phyloP scores from a whole-genome alignment of 1,140 invertebrate species.

The Drosophila watanabei region DNA sequence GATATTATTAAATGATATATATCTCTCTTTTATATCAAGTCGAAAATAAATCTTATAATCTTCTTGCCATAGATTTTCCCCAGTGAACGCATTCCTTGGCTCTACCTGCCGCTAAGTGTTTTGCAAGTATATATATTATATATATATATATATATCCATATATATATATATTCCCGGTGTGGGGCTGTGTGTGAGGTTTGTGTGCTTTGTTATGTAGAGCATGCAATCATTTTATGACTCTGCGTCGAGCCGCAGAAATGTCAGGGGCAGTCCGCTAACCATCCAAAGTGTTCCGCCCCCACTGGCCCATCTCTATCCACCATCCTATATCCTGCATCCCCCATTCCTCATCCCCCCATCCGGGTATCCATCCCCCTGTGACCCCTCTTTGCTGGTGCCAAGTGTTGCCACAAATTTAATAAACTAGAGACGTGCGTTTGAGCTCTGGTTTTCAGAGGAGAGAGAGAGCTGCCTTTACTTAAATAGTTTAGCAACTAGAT shows the following conservation, averaged over 20 bases:
- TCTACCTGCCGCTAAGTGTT: constrained; percentile 81
- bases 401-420: constrained; percentile 82
- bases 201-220: constrained; percentile 71
- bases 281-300: constrained; percentile 31
- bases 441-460: constrained; percentile 60
- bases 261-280: constrained; percentile 70
- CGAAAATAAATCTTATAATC: background rate
- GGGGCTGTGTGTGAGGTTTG: constrained; percentile 28
- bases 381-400: constrained; percentile 53
- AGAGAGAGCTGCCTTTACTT: constrained; percentile 49
- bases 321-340: background rate
- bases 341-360: background rate
- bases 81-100: constrained; percentile 47
- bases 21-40: background rate
- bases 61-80: background rate
- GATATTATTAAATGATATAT: background rate
- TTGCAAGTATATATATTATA: constrained; percentile 56
- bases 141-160: constrained; percentile 1
- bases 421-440: constrained; percentile 80
- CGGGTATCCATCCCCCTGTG: background rate
- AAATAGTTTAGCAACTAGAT: constrained; percentile 80
- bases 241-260: constrained; percentile 67
- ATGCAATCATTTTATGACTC: constrained; percentile 82
- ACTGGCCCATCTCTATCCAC: constrained; percentile 15
- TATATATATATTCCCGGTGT: constrained; percentile 24